Evolutionary conservation across 2,113 vertebrate species (phyloP).

Genomic region (Tretioscincus oriximinensis): DNA sequence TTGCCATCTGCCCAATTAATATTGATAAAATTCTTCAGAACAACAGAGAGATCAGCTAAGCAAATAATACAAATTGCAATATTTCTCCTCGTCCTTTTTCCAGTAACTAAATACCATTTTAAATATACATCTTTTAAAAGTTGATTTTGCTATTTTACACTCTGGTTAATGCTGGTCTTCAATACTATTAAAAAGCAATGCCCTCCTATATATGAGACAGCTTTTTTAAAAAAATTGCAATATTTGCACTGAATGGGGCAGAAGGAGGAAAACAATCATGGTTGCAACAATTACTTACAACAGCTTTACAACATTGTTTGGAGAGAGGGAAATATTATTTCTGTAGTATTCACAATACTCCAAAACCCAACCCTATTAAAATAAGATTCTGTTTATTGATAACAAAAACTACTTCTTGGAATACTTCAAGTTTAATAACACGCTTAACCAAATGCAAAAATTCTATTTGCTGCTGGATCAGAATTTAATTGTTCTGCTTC

Average conservation of each 20-base stretch:
- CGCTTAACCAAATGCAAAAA: constrained; percentile 54
- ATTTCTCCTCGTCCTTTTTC: not conserved
- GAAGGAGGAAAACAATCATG: too few species aligned
- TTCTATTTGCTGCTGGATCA: constrained; percentile 54
- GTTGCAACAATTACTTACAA: too few species aligned
- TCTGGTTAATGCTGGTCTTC: not conserved
- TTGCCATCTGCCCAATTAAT: not conserved
- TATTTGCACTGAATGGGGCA: not conserved
- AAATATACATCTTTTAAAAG: not conserved
- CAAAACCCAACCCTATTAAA: constrained; percentile 52
- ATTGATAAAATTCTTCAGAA: not conserved
- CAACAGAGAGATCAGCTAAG: not conserved
- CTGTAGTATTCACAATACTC: constrained; percentile 32
- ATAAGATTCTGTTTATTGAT: constrained; percentile 35
- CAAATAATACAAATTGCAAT: not conserved
- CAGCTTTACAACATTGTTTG: constrained; percentile 20
- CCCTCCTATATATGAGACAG: not conserved
- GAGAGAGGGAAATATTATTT: constrained; percentile 14
- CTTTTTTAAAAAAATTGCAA: not conserved
- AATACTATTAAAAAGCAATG: not conserved
- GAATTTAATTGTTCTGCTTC: constrained; percentile 56
- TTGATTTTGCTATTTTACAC: not conserved
- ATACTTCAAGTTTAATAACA: constrained; percentile 56
- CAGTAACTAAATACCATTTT: not conserved
- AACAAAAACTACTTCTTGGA: constrained; percentile 43